Percentiles rank a stretch among this genome's conserved stretches.
Conservation (phyloP, 2,888 invertebrate species). For the Dynastes tityus region DNA sequence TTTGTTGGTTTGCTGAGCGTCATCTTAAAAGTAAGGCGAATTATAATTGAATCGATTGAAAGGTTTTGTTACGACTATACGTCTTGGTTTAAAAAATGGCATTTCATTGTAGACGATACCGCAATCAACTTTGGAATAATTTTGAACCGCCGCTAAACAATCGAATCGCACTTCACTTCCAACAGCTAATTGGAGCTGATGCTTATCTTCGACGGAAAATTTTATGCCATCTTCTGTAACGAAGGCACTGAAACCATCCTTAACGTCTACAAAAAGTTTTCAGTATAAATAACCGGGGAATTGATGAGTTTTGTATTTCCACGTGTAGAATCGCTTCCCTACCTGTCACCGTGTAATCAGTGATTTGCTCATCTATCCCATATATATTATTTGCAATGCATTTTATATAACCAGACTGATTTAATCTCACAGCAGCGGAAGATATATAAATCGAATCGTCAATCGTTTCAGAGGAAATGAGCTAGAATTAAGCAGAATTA, state of each 20-base stretch:
- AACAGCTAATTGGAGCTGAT: not conserved
- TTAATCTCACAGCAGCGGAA: slow-evolving; percentile 67
- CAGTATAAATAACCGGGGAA: no score
- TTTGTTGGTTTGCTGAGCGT: no score
- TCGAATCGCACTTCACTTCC: not conserved
- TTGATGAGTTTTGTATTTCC: no score
- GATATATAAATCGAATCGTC: slow-evolving; percentile 62
- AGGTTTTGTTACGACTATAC: no score
- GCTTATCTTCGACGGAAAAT: not conserved
- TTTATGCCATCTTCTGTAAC: not conserved
- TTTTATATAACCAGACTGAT: slow-evolving; percentile 68
- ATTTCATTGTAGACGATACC: not conserved
- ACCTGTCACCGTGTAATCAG: slow-evolving; percentile 60
- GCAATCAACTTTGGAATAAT: not conserved
- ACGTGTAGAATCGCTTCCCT: not conserved
- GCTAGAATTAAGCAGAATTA: not conserved
- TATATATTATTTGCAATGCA: slow-evolving; percentile 70
- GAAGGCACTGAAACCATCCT: not conserved
- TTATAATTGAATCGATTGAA: no score
- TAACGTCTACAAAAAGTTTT: no score
- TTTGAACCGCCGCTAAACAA: not conserved
- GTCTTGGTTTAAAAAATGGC: no score
- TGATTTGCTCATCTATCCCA: slow-evolving; percentile 60
- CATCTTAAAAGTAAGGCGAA: no score
- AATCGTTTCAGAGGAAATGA: slow-evolving; percentile 50